Conservation (phyloP, 1,140 invertebrate species). For the Maconellicoccus hirsutus region DNA sequence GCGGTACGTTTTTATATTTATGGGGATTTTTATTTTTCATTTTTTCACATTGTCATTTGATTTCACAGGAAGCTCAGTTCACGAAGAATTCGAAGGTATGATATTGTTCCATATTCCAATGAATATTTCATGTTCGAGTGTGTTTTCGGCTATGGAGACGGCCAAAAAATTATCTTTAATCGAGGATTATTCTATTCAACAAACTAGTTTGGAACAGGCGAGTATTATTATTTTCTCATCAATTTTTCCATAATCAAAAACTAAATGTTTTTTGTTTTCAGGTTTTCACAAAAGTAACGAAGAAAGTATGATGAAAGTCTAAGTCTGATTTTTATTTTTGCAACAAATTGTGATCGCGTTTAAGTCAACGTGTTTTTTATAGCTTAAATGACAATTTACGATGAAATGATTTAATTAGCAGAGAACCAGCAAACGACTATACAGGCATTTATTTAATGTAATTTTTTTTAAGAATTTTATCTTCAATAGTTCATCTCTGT, state of each 20-base stretch:
- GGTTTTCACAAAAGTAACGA: not conserved
- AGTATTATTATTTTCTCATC: not conserved
- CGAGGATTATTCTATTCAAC: slow-evolving; percentile 31
- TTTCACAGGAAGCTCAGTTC: slow-evolving; percentile 23
- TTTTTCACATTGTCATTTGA: slow-evolving; percentile 18
- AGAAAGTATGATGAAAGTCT: not conserved
- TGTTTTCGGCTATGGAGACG: slow-evolving; percentile 31
- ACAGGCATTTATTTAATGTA: slow-evolving; percentile 3
- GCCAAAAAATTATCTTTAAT: slow-evolving; percentile 29
- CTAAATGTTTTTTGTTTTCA: not conserved
- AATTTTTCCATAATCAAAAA: not conserved
- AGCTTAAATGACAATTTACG: not conserved
- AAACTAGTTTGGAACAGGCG: slow-evolving; percentile 32
- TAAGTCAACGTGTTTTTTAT: not conserved
- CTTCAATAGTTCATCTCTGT: too few species aligned
- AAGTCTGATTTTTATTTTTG: not conserved
- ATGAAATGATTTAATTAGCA: not conserved
- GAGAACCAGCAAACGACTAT: not conserved
- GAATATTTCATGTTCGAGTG: slow-evolving; percentile 28
- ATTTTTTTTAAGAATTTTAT: not conserved
- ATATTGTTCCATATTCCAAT: slow-evolving; percentile 29
- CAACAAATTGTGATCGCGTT: not conserved
- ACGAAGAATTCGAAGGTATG: slow-evolving; percentile 28
- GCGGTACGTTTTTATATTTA: not conserved
- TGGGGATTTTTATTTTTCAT: not conserved